Conservation (phyloP, 2,797 vertebrate genomes). For the Tragelaphus oryx region DNA sequence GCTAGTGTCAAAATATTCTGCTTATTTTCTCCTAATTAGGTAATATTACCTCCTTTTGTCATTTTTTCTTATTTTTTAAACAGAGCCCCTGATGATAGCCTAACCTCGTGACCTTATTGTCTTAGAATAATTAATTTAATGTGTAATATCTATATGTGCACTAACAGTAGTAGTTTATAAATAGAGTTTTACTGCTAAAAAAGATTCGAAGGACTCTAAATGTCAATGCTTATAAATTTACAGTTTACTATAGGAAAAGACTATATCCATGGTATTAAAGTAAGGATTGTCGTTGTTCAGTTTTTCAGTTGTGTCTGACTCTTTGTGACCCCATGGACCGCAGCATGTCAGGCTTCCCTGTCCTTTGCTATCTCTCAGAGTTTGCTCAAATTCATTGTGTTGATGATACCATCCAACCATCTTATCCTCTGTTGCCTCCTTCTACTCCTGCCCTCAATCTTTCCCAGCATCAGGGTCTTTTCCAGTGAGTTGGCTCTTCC, state of each 20-base stretch:
- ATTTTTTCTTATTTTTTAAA: not conserved
- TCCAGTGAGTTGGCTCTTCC: not conserved
- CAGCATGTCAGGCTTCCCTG: not conserved
- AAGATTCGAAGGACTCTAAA: not conserved
- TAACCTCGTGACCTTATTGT: not conserved
- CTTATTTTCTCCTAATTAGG: not conserved
- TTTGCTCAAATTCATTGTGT: not conserved
- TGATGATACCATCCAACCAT: not conserved
- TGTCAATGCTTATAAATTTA: not conserved
- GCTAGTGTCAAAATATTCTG: not conserved
- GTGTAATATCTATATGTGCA: not conserved
- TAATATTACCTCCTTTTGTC: not conserved
- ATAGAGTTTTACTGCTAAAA: not conserved
- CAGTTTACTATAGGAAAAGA: not conserved
- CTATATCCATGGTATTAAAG: not conserved
- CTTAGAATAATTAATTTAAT: not conserved
- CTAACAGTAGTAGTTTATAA: not conserved
- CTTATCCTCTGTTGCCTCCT: not conserved
- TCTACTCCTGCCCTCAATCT: not conserved
- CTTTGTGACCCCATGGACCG: not conserved
- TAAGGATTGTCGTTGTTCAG: not conserved
- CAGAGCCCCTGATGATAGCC: not conserved
- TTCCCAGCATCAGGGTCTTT: not conserved
- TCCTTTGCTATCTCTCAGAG: not conserved
- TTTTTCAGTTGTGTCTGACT: not conserved